Evolutionary conservation across 2,888 invertebrate species (phyloP), one percentile per base, ranked within the genome.

Genomic region (Pristionchus arcanus): DNA sequence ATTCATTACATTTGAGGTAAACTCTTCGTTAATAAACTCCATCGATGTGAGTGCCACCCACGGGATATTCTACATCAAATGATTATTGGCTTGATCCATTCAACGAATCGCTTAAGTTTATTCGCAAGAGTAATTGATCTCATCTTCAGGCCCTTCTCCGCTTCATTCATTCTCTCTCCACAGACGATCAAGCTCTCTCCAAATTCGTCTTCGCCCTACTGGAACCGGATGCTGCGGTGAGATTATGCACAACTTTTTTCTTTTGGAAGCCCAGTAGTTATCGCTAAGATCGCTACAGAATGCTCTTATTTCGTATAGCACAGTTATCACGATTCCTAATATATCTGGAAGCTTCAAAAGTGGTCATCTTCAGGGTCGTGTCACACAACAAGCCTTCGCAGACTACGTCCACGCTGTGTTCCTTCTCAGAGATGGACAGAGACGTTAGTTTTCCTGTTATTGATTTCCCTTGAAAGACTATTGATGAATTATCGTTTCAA

Each of bases 401-500:
- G 59, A 81, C 81, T 89, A 89, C 49, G 89, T 89, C 49, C 83
- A 89, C 37, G 55, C 89, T 31, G 89, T 89, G 0, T 89, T 89
- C 53, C 21, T 83, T 31, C 49, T 89, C 31, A 59, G 89, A 63
- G 81, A 89, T 28, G 71, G 87, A 66, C 68, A 34, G 74, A 53
- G 53, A 88, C 16, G 87, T 87, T 7, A 2, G 85, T 77, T 25
- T 11, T 19, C 21, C 16, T 25, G 19, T 25, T 11, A 53, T 49
- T n/a, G 49, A 28, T 81, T 55, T 21, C 13, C 15, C 15, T 55
- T 13, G 5, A 15, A 3, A 42, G 42, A 5, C 42, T 42, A 42
- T 42, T 42, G 3, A 42, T 9, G 42, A 42, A n/a, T n/a, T n/a
- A n/a, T n/a, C n/a, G n/a, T n/a, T n/a, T n/a, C n/a, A n/a, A n/a